Conservation (phyloP, 2,113 vertebrate genomes). For the Nannobrachium achirus region DNA sequence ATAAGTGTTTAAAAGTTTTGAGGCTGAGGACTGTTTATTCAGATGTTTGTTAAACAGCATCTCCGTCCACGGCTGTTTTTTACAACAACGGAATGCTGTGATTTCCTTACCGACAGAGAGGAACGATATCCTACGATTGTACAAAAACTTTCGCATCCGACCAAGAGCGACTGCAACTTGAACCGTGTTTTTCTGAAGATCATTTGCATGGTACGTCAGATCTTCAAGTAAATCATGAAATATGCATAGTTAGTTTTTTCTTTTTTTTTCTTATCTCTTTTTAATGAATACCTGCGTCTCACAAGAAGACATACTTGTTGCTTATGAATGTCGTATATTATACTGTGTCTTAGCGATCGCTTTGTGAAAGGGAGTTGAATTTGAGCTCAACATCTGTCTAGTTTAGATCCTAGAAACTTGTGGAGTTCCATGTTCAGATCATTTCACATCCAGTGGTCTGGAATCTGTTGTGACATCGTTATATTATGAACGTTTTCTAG, state of each 20-base stretch:
- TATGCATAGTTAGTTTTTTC: background rate
- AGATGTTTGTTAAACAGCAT: background rate
- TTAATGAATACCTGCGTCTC: background rate
- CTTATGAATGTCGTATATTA: background rate
- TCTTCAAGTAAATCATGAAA: constrained; percentile 3
- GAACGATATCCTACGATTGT: constrained; percentile 21
- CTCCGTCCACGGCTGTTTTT: background rate
- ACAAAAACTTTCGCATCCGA: constrained; percentile 23
- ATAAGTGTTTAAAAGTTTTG: constrained; percentile 57
- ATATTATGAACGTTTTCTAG: too few species aligned
- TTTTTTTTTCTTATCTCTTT: background rate
- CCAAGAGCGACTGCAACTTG: constrained; percentile 27
- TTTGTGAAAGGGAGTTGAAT: constrained; percentile 8
- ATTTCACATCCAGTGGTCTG: too few species aligned
- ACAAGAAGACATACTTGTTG: too few species aligned
- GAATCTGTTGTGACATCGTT: too few species aligned
- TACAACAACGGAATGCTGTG: constrained; percentile 3
- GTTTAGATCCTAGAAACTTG: background rate
- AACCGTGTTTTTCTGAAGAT: constrained; percentile 41
- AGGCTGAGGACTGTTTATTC: constrained; percentile 8
- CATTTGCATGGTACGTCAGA: constrained; percentile 62
- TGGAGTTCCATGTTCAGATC: background rate
- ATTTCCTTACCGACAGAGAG: constrained; percentile 12
- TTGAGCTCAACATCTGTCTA: constrained; percentile 47
- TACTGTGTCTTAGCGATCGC: background rate